Conservation (phyloP, 2,888 invertebrate genomes). For the Allygus modestus region DNA sequence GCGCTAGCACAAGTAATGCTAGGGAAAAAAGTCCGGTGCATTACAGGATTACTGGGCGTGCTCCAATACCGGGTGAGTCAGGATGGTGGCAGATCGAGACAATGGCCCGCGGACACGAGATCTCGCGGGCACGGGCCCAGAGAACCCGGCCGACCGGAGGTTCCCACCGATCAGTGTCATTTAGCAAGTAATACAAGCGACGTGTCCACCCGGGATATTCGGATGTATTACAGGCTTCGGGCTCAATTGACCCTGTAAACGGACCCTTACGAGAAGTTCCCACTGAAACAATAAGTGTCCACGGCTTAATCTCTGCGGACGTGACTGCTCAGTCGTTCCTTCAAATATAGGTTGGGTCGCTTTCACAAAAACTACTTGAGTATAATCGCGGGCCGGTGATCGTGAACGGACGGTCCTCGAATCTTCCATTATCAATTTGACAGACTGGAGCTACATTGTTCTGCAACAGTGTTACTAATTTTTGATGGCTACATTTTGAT, state of each 20-base stretch:
- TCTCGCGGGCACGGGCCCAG: neutral
- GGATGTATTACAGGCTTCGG: constrained; percentile 52
- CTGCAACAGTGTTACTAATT: neutral
- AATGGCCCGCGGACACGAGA: constrained; percentile 14
- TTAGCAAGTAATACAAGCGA: constrained; percentile 52
- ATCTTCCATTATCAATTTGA: constrained; percentile 5
- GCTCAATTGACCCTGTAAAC: neutral
- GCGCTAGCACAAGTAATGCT: too few species aligned
- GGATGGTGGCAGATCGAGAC: neutral
- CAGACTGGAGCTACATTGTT: neutral
- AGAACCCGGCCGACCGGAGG: constrained; percentile 18
- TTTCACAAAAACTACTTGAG: constrained; percentile 28
- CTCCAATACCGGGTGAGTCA: too few species aligned
- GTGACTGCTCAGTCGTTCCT: neutral
- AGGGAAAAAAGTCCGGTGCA: too few species aligned
- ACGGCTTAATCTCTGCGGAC: neutral
- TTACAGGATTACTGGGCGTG: neutral
- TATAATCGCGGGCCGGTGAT: neutral
- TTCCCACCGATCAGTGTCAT: constrained; percentile 50
- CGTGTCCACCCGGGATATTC: constrained; percentile 46
- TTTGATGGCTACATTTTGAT: neutral
- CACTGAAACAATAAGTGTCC: constrained; percentile 45
- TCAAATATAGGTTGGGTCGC: constrained; percentile 31
- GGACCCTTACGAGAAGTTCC: constrained; percentile 38
- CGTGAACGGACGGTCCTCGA: neutral